phyloP scores from a whole-genome alignment of 2,797 vertebrate genomes.

The Rhinoraja longicauda region DNA sequence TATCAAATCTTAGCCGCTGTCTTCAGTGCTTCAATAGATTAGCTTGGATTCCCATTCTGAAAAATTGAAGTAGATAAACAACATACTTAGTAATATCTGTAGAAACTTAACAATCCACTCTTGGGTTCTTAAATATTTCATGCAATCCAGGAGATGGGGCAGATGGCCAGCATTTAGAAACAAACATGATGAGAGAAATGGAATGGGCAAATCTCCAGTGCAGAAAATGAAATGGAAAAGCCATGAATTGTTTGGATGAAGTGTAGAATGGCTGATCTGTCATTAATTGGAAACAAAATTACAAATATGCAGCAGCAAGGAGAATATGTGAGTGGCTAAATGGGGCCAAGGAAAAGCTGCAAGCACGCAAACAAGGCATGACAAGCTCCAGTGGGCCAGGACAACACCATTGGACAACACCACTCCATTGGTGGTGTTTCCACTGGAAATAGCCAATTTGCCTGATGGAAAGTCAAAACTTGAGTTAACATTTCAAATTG shows the following conservation, averaged over 20 bases:
- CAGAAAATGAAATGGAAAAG: not conserved
- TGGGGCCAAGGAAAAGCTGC: not conserved
- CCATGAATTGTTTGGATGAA: not conserved
- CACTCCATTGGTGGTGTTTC: not conserved
- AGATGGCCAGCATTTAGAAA: not conserved
- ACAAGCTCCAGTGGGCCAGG: not conserved
- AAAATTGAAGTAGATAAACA: not conserved
- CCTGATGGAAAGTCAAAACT: not conserved
- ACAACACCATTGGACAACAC: not conserved
- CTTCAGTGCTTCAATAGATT: not conserved
- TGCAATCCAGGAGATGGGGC: not conserved
- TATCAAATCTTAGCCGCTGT: not conserved
- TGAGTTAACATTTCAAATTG: not conserved
- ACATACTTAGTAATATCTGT: not conserved
- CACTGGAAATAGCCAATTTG: not conserved
- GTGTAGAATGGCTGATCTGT: not conserved
- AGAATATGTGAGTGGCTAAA: not conserved
- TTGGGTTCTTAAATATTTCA: not conserved
- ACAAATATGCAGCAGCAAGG: not conserved
- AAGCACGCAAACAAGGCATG: not conserved
- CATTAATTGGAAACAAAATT: not conserved
- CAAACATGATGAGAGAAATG: not conserved
- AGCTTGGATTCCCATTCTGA: not conserved
- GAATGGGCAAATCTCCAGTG: not conserved
- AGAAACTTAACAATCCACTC: not conserved